Evolutionary conservation across 2,113 vertebrate species (phyloP), one percentile per base, ranked within the genome.

Genomic region (Carettochelys insculpta): DNA sequence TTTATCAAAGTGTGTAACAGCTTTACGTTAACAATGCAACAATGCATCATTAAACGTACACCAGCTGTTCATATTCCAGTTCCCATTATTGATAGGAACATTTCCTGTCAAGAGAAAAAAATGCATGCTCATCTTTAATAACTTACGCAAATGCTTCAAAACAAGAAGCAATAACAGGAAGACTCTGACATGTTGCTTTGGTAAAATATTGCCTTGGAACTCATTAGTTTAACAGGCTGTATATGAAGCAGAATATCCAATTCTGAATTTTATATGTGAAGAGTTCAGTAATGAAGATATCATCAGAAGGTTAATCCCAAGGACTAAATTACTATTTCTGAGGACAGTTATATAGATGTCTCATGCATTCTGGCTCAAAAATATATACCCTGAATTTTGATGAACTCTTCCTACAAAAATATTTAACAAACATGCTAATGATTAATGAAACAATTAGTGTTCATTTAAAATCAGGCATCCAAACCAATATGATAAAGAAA

Each of bases 1-100:
- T 96, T 97, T 96, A 96, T 94, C 94, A 96, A 97, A 94, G 94
- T 92, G 0, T 92, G 88, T 93, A 97, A 94, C 96, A 97, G 97
- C 95, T 97, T 94, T 96, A 96, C 89, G 96, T 97, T 97, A 97
- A 97, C 97, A 96, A 90, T 83, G 43, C 96, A 95, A 85, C 87
- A 78, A 93, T 61, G 94, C 94, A 85, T 89, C 93, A 22, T 97
- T 96, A 97, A 97, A 88, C 6, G 6, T 75, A 77, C 4, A 80
- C 97, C 97, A 98, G 97, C 95, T 98, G 97, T 94, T 97, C 87
- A 92, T 92, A 47, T 88, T 87, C 92, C 75, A 76, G 79, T 81
- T 95, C 92, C 95, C 38, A 25, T 92, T 93, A 85, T 92, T 27
- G 34, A 94, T 91, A 92, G 91, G 83, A 11, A 8, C 17, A 53